Conservation (phyloP, 2,888 invertebrate species). For the Microctonus brassicae region DNA sequence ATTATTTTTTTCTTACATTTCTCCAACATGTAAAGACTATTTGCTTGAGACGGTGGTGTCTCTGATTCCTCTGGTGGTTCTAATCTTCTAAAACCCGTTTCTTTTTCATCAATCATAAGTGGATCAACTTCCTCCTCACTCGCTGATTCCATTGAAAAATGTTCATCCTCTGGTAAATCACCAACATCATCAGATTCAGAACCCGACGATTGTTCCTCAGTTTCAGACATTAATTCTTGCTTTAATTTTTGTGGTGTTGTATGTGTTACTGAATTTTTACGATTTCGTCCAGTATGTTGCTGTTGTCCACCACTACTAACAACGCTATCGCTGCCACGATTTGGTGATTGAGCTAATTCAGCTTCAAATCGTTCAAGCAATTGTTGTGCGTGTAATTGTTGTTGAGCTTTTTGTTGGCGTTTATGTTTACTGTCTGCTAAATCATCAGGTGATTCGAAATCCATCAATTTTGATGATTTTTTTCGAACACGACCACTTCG, state of each 20-base stretch:
- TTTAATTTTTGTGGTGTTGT: constrained; percentile 50
- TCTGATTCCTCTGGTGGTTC: constrained; percentile 69
- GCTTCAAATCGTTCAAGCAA: constrained; percentile 62
- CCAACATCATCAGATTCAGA: constrained; percentile 62
- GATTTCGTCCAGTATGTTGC: constrained; percentile 35
- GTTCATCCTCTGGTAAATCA: constrained; percentile 59
- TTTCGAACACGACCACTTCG: constrained; percentile 92
- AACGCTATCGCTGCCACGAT: neutral
- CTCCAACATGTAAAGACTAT: constrained; percentile 83
- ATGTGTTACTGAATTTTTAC: constrained; percentile 56
- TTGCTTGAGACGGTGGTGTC: constrained; percentile 70
- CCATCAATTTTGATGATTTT: constrained; percentile 94
- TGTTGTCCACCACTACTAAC: constrained; percentile 20
- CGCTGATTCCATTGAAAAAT: constrained; percentile 61
- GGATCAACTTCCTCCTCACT: constrained; percentile 68
- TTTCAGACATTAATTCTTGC: constrained; percentile 59
- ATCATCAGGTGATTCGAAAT: constrained; percentile 93
- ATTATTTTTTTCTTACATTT: constrained; percentile 82
- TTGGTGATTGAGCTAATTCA: constrained; percentile 38
- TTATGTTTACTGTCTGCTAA: constrained; percentile 76
- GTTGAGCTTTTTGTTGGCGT: constrained; percentile 66
- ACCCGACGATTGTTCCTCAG: constrained; percentile 63
- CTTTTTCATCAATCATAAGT: constrained; percentile 67
- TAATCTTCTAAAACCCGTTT: constrained; percentile 71
- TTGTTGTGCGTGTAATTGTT: constrained; percentile 59